Percentiles rank a stretch among this genome's conserved stretches.
These are phyloP conservation scores for Drosophila insularis DNA, from an alignment of 1,140 invertebrate species.

Conservation along the genomic window DNA sequence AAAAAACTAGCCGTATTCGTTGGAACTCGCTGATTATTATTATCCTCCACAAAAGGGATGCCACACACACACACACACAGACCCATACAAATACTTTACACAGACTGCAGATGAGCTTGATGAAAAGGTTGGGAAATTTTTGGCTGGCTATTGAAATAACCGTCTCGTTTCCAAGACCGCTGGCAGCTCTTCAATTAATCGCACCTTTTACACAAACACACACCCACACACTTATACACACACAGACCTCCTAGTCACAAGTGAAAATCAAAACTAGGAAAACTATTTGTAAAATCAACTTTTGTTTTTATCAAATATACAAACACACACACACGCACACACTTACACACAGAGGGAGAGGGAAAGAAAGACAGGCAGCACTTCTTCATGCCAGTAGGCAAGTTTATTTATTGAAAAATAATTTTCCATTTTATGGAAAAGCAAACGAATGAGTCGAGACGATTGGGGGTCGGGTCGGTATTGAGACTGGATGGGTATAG, in stretches of 20 bases:
- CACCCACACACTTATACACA: neutral
- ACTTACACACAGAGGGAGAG: neutral
- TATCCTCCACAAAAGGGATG: slow-evolving; percentile 45
- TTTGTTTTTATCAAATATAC: slow-evolving; percentile 27
- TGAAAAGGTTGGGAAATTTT: neutral
- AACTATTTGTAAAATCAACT: slow-evolving; percentile 62
- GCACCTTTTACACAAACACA: slow-evolving; percentile 67
- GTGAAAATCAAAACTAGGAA: slow-evolving; percentile 56
- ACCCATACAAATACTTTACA: neutral
- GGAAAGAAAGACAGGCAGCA: neutral
- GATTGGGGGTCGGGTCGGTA: neutral
- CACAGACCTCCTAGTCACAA: neutral
- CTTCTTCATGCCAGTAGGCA: slow-evolving; percentile 36
- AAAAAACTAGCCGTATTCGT: slow-evolving; percentile 57
- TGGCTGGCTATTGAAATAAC: slow-evolving; percentile 40
- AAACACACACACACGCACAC: slow-evolving; percentile 3
- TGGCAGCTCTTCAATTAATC: slow-evolving; percentile 72
- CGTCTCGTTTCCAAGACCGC: slow-evolving; percentile 20
- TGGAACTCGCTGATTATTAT: slow-evolving; percentile 55
- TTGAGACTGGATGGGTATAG: slow-evolving; percentile 1
- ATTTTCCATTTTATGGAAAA: slow-evolving; percentile 56
- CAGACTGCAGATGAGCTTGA: neutral
- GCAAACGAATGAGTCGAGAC: neutral
- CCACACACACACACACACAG: slow-evolving; percentile 3
- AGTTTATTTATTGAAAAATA: slow-evolving; percentile 79